These are phyloP conservation scores for Zelleria hepariella DNA, from an alignment of 2,888 invertebrate species.

Conservation along the genomic window DNA sequence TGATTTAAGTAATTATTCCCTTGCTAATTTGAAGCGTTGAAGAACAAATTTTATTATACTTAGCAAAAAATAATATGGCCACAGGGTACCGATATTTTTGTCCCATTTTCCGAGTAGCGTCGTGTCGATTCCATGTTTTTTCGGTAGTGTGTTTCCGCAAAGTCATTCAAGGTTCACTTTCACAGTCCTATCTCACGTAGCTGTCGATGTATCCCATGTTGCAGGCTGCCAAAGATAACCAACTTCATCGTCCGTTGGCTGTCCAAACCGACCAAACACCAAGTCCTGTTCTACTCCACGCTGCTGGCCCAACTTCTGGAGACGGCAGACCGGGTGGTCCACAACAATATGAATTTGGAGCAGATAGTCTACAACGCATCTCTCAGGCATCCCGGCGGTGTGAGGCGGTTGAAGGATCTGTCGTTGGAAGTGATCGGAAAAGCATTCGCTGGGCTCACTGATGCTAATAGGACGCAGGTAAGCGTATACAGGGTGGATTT, in stretches of 20 bases:
- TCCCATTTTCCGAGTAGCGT: no score
- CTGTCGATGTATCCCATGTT: conserved; percentile 14
- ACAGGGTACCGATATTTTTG: no score
- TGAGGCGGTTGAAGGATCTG: conserved; percentile 36
- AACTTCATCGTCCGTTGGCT: conserved; percentile 45
- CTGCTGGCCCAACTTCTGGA: conserved; percentile 51
- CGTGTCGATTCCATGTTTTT: no score
- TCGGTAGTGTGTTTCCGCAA: background rate
- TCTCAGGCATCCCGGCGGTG: conserved; percentile 43
- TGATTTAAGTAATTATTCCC: no score
- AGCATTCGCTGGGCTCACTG: conserved; percentile 54
- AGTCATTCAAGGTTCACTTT: background rate
- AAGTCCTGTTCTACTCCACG: conserved; percentile 52
- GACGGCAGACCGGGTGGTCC: conserved; percentile 40
- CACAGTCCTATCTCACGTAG: no score
- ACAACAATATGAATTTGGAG: conserved; percentile 53
- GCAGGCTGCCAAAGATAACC: conserved; percentile 43
- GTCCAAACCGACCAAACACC: conserved; percentile 36
- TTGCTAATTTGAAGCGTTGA: no score
- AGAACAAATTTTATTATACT: no score
- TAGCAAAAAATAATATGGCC: no score
- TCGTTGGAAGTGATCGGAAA: conserved; percentile 38
- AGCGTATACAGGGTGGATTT: background rate
- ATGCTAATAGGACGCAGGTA: conserved; percentile 59
- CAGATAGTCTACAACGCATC: conserved; percentile 51